Evolutionary conservation across 1,140 invertebrate genomes (phyloP).

Genomic region (Teleopsis dalmanni): DNA sequence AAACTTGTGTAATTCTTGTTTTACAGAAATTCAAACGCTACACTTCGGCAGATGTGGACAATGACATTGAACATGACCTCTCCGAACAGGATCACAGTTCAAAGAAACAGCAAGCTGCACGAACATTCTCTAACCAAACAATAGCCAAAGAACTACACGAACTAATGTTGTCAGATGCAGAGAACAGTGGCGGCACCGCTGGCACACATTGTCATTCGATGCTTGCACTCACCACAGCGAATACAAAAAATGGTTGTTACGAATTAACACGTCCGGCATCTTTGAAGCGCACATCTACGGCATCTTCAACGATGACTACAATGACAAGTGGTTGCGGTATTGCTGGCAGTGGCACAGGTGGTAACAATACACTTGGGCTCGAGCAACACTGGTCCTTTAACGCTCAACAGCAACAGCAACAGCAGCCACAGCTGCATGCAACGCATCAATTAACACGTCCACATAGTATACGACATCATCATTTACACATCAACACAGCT

Average conservation of each 20-base stretch:
- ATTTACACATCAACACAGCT: conserved; percentile 10
- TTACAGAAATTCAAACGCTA: conserved; percentile 41
- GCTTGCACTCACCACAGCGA: conserved; percentile 17
- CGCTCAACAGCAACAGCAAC: conserved; percentile 14
- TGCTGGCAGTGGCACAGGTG: not conserved
- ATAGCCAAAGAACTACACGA: conserved; percentile 36
- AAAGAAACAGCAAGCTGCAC: conserved; percentile 23
- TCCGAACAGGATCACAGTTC: conserved; percentile 38
- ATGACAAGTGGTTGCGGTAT: conserved; percentile 19
- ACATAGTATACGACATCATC: conserved; percentile 28
- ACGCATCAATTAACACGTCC: conserved; percentile 12
- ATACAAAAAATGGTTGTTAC: conserved; percentile 25
- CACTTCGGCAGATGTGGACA: conserved; percentile 37
- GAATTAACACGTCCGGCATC: conserved; percentile 35
- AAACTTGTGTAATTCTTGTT: not conserved
- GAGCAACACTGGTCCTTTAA: conserved; percentile 24
- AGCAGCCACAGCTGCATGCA: not conserved
- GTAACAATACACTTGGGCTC: not conserved
- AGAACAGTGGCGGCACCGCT: conserved; percentile 7
- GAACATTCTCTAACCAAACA: conserved; percentile 38
- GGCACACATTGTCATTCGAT: conserved; percentile 29
- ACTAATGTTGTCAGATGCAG: conserved; percentile 30
- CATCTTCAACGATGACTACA: conserved; percentile 36
- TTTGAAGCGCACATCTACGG: conserved; percentile 32
- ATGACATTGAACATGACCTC: conserved; percentile 24